Evolutionary conservation across 1,140 invertebrate species (phyloP).

Genomic region (Parasteatoda tepidariorum): DNA sequence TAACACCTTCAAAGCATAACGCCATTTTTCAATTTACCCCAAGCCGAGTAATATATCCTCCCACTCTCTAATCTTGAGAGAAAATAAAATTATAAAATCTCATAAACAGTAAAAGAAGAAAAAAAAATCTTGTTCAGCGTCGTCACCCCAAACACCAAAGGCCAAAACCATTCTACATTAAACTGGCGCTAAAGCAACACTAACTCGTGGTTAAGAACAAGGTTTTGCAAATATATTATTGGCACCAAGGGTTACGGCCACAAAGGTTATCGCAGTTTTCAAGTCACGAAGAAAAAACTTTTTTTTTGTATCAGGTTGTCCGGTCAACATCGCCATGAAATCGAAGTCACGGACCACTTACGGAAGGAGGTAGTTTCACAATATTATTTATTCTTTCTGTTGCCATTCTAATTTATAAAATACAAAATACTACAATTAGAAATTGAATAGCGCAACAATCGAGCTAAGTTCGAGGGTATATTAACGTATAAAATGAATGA

Average conservation of each 20-base stretch:
- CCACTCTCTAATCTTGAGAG: too few relatives aligned
- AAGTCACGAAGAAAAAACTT: constrained; percentile 29
- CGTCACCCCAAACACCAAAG: too few relatives aligned
- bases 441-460: neutral
- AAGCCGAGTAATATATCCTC: too few relatives aligned
- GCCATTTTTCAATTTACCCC: too few relatives aligned
- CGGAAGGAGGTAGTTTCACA: neutral
- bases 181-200: too few relatives aligned
- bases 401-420: neutral
- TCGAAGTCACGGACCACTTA: constrained; percentile 34
- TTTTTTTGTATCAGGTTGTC: neutral
- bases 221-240: neutral
- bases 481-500: neutral
- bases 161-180: too few relatives aligned
- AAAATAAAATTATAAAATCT: too few relatives aligned
- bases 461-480: neutral
- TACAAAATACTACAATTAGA: neutral
- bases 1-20: too few relatives aligned
- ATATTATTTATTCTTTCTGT: neutral
- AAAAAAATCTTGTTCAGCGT: too few relatives aligned
- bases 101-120: too few relatives aligned
- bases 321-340: constrained; percentile 46
- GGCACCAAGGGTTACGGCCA: neutral
- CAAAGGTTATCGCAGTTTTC: constrained; percentile 34
- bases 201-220: too few relatives aligned